phyloP scores from a whole-genome alignment of 2,888 invertebrate genomes.

The Cremastinae sp. region DNA sequence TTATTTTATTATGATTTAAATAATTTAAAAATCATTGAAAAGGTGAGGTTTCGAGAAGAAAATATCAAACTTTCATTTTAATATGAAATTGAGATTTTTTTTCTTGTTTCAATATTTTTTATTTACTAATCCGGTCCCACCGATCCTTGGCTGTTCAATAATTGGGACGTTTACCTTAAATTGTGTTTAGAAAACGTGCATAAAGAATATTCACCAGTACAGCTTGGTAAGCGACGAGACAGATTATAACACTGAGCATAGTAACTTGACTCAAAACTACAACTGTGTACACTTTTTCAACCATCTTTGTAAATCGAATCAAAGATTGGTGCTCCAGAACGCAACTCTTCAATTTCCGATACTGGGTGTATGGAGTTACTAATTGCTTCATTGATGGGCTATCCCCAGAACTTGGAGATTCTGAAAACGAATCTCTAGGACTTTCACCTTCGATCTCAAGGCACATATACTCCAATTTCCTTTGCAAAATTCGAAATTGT shows the following conservation, averaged over 20 bases:
- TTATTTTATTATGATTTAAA: too few relatives aligned
- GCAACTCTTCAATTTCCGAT: slow-evolving; percentile 43
- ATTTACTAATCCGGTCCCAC: too few relatives aligned
- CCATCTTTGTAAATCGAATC: slow-evolving; percentile 57
- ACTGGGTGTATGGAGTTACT: background rate
- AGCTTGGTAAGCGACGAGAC: slow-evolving; percentile 66
- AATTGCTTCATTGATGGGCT: background rate
- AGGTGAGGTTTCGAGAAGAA: too few relatives aligned
- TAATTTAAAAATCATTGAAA: too few relatives aligned
- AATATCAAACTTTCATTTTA: too few relatives aligned
- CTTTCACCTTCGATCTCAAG: slow-evolving; percentile 1
- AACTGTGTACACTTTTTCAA: slow-evolving; percentile 60
- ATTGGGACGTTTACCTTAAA: too few relatives aligned
- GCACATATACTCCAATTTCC: slow-evolving; percentile 54
- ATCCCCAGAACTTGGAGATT: background rate
- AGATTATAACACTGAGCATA: slow-evolving; percentile 62
- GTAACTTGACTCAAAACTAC: slow-evolving; percentile 62
- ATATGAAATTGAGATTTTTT: too few relatives aligned
- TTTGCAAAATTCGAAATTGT: slow-evolving; percentile 67
- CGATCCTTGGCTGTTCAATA: too few relatives aligned
- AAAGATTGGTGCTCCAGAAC: slow-evolving; percentile 62
- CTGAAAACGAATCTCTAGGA: background rate
- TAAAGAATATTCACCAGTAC: slow-evolving; percentile 61
- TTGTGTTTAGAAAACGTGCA: too few relatives aligned
- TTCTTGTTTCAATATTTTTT: too few relatives aligned